Evolutionary conservation across 2,888 invertebrate genomes (phyloP).

Genomic region (Drosophila sordidapex): DNA sequence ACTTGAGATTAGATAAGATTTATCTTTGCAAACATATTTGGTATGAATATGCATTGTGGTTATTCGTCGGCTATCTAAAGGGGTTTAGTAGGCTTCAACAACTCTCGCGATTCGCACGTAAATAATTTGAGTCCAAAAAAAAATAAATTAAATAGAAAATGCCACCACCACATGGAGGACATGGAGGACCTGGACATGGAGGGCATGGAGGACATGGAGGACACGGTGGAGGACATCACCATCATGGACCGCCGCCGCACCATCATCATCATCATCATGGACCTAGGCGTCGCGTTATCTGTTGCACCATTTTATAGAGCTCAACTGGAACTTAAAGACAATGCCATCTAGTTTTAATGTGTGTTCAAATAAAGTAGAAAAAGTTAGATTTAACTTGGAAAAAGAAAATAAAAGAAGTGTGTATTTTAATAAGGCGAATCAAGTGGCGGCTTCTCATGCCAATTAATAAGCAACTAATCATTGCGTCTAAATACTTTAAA

Average conservation of each 20-base stretch:
- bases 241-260: constrained; percentile 40
- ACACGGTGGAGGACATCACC: constrained; percentile 45
- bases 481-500: constrained; percentile 70
- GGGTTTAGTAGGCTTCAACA: constrained; percentile 54
- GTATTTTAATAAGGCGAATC: constrained; percentile 66
- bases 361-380: constrained; percentile 36
- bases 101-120: constrained; percentile 32
- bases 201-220: constrained; percentile 46
- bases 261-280: constrained; percentile 43
- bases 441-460: constrained; percentile 48
- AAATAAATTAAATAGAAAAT: constrained; percentile 25
- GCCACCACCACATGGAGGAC: constrained; percentile 76
- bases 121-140: background rate
- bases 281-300: constrained; percentile 44
- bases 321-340: constrained; percentile 24
- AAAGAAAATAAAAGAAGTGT: background rate
- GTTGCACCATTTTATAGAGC: constrained; percentile 65
- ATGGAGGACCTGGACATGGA: constrained; percentile 45
- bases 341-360: constrained; percentile 26
- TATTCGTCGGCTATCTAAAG: constrained; percentile 7
- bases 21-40: constrained; percentile 48
- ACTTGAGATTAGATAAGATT: constrained; percentile 54
- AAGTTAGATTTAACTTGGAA: background rate
- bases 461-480: constrained; percentile 75
- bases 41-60: constrained; percentile 14